A percentile compares a stretch with the other conserved stretches of the same genome.
phyloP scores from a whole-genome alignment of 2,113 vertebrate genomes.

The Mesoclemmys tuberculata region DNA sequence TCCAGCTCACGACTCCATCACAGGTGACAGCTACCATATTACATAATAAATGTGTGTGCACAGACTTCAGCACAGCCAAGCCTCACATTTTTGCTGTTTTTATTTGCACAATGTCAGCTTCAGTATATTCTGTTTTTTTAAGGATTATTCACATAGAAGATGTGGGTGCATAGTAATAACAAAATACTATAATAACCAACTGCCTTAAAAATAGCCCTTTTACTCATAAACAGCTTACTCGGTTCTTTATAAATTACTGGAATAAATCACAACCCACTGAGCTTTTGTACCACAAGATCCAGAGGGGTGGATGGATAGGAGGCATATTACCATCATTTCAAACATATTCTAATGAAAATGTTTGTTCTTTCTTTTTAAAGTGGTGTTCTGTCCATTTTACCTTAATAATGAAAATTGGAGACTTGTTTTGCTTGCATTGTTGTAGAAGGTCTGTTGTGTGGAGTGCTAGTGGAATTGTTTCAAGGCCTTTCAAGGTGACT shows the following conservation, averaged over 20 bases:
- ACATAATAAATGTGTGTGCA: background rate
- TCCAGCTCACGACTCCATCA: background rate
- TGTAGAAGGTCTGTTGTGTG: background rate
- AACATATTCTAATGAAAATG: background rate
- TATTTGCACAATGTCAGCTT: background rate
- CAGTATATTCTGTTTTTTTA: background rate
- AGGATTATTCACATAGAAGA: background rate
- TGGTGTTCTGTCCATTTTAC: background rate
- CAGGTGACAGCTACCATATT: accelerated
- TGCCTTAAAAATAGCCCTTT: background rate
- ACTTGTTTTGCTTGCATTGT: background rate
- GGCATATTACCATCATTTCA: background rate
- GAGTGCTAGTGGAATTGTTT: background rate
- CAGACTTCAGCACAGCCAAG: background rate
- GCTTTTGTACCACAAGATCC: background rate
- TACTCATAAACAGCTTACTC: slow-evolving; percentile 22
- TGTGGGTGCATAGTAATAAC: background rate
- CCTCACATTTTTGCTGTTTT: background rate
- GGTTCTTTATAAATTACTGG: background rate
- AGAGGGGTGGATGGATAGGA: accelerated
- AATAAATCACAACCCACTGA: background rate
- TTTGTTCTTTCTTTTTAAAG: slow-evolving; percentile 8
- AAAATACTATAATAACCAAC: background rate
- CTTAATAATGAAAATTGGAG: background rate
- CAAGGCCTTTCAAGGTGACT: background rate